Percentiles rank a stretch among this genome's conserved stretches.
These are phyloP conservation scores for Drosophila mayri DNA, from an alignment of 1,140 invertebrate species.

Conservation along the genomic window DNA sequence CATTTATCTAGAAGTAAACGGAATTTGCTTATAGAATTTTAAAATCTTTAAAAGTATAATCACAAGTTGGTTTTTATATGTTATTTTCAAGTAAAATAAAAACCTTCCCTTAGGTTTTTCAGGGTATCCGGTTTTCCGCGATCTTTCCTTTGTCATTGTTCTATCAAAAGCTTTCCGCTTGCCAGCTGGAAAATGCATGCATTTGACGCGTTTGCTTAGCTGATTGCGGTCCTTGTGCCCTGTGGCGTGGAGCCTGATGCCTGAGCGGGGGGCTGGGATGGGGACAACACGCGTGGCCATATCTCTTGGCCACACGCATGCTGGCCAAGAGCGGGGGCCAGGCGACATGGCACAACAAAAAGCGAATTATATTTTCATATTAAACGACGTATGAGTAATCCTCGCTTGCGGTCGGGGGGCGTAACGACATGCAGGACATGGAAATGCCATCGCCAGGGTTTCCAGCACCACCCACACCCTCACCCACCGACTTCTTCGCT, in stretches of 20 bases:
- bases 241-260: conserved; percentile 11
- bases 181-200: conserved; percentile 33
- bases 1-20: neutral
- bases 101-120: neutral
- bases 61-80: neutral
- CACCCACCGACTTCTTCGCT: neutral
- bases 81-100: neutral
- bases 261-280: neutral
- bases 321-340: conserved; percentile 14
- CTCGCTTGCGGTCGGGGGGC: neutral
- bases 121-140: neutral
- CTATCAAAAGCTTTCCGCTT: conserved; percentile 29
- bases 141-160: conserved; percentile 8
- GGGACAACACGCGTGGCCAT: conserved; percentile 27
- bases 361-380: conserved; percentile 77
- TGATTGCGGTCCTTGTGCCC: conserved; percentile 51
- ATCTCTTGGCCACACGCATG: conserved; percentile 60
- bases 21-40: neutral
- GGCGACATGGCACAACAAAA: conserved; percentile 50
- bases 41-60: neutral
- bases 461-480: conserved; percentile 5
- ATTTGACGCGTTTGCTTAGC: conserved; percentile 56
- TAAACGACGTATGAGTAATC: conserved; percentile 59
- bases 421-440: conserved; percentile 24
- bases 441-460: conserved; percentile 45